These are phyloP conservation scores for Alethe castanea DNA, from an alignment of 2,113 vertebrate species.

Conservation along the genomic window DNA sequence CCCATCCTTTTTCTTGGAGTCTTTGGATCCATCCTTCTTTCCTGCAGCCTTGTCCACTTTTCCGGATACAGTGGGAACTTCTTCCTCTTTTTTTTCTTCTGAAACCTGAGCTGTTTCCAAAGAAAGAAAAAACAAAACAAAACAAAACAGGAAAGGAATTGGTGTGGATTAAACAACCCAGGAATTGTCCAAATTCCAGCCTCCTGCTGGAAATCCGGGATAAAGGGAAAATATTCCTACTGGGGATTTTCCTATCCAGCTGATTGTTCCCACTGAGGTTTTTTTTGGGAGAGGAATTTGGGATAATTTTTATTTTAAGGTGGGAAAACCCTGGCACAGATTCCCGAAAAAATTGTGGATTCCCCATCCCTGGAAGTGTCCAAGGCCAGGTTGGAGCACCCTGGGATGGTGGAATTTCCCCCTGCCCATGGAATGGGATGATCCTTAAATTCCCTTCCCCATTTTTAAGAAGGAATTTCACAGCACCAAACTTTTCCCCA, in stretches of 20 bases:
- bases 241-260: fast-evolving
- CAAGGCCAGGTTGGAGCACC: too few species aligned
- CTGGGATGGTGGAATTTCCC: too few species aligned
- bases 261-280: background rate
- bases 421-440: too few species aligned
- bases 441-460: too few species aligned
- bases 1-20: background rate
- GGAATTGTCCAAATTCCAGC: background rate
- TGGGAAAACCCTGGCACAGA: too few species aligned
- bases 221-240: background rate
- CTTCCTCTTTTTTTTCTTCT: constrained; percentile 35
- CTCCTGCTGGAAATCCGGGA: background rate
- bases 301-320: too few species aligned
- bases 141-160: background rate
- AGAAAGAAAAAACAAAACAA: background rate
- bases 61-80: constrained; percentile 36
- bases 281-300: background rate
- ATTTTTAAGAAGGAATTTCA: too few species aligned
- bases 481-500: too few species aligned
- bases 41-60: constrained; percentile 24
- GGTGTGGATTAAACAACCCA: background rate
- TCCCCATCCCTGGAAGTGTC: too few species aligned
- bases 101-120: background rate
- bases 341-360: too few species aligned
- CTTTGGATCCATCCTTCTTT: constrained; percentile 20